A percentile compares a stretch with the other conserved stretches of the same genome.
Evolutionary conservation across 2,113 vertebrate species (phyloP).

Genomic region (Pluvianellus socialis): DNA sequence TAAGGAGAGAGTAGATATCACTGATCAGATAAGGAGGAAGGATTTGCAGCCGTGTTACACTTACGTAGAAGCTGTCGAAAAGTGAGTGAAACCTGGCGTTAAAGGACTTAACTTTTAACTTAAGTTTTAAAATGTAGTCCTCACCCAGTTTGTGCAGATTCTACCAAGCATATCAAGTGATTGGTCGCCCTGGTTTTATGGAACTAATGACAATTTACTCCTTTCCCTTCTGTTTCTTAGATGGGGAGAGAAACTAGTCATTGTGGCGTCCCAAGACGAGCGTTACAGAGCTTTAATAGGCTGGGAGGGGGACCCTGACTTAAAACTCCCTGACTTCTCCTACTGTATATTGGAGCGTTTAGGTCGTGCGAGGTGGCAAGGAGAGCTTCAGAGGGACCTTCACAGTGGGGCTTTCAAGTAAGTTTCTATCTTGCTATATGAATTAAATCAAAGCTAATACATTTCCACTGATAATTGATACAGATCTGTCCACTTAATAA

Average conservation of each 20-base stretch:
- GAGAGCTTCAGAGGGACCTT: conserved; percentile 93
- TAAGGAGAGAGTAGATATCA: conserved; percentile 82
- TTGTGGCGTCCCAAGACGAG: conserved; percentile 85
- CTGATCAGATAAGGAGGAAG: conserved; percentile 76
- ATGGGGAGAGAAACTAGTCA: conserved; percentile 87
- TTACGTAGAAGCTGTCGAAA: conserved; percentile 78
- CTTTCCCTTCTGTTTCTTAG: conserved; percentile 67
- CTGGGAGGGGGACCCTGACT: conserved; percentile 85
- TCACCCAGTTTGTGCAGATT: neutral
- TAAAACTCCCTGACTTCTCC: conserved; percentile 86
- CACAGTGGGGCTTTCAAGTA: conserved; percentile 88
- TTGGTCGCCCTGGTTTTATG: neutral
- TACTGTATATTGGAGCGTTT: conserved; percentile 95
- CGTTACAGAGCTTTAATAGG: conserved; percentile 87
- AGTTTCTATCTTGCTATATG: neutral
- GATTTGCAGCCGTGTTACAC: conserved; percentile 69
- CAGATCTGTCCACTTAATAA: neutral
- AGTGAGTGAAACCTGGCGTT: conserved; percentile 65
- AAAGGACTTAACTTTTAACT: neutral
- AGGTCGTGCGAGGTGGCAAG: conserved; percentile 93
- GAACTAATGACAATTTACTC: neutral
- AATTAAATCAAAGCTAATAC: neutral
- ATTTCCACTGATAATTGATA: neutral
- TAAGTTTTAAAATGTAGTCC: neutral
- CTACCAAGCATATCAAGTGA: neutral